A percentile compares a stretch with the other conserved stretches of the same genome.
phyloP scores from a whole-genome alignment of 2,888 invertebrate genomes.

The Orthosia incerta region DNA sequence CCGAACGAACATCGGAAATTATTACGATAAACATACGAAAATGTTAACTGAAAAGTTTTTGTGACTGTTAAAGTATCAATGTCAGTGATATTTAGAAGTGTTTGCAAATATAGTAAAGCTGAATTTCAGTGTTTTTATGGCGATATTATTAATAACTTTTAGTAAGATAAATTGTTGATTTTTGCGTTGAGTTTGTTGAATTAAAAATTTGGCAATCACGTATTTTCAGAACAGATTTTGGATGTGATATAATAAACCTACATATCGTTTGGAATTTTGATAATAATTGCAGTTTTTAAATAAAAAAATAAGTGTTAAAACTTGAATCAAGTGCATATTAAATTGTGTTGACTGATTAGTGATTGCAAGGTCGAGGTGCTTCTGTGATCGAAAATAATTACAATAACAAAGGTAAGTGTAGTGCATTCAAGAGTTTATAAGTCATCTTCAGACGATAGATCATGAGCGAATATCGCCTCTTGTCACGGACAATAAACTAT shows the following conservation, averaged over 20 bases:
- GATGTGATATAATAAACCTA: neutral
- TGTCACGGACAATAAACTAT: no score
- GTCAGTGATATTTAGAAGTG: neutral
- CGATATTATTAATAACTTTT: neutral
- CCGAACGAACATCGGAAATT: conserved; percentile 14
- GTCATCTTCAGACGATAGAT: neutral
- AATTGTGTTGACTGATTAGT: conserved; percentile 11
- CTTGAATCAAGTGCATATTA: neutral
- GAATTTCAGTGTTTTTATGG: neutral
- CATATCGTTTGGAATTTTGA: conserved; percentile 6
- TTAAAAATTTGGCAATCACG: neutral
- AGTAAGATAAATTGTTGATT: neutral
- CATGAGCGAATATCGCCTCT: neutral
- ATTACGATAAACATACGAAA: conserved; percentile 44
- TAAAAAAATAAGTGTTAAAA: neutral
- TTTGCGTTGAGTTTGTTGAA: neutral
- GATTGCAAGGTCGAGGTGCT: neutral
- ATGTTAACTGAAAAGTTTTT: conserved; percentile 26
- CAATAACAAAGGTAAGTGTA: conserved; percentile 20
- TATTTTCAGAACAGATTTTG: neutral
- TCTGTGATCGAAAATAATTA: neutral
- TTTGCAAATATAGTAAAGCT: neutral
- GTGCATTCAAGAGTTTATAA: neutral
- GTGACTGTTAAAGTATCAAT: neutral
- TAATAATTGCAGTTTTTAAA: neutral